Percentiles rank a stretch among this genome's conserved stretches.
Evolutionary conservation across 1,140 invertebrate species (phyloP).

Genomic region (Drosophila watanabei): DNA sequence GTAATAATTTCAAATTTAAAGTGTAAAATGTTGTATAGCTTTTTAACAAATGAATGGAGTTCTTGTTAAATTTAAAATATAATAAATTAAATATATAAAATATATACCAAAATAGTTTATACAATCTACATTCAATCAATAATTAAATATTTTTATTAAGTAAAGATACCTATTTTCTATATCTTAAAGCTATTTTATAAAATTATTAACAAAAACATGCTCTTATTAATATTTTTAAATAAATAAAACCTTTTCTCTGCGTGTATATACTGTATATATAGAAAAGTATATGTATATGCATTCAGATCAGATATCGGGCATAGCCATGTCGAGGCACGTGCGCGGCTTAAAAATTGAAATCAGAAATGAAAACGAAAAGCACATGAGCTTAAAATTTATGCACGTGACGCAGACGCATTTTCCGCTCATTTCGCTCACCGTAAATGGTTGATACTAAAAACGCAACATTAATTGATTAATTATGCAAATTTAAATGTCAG

Average conservation of each 20-base stretch:
- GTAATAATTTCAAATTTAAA: no score
- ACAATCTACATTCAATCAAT: no score
- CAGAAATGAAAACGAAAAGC: slow-evolving; percentile 60
- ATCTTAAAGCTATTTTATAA: no score
- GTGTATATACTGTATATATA: slow-evolving; percentile 7
- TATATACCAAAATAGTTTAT: no score
- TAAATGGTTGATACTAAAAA: slow-evolving; percentile 45
- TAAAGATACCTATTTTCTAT: no score
- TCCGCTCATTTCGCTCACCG: not conserved
- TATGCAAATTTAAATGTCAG: slow-evolving; percentile 70
- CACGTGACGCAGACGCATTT: slow-evolving; percentile 56
- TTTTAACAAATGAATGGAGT: no score
- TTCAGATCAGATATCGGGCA: slow-evolving; percentile 51
- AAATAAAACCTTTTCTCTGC: not conserved
- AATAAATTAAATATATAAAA: no score
- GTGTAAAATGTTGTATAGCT: no score
- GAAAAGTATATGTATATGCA: slow-evolving; percentile 22
- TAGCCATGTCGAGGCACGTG: slow-evolving; percentile 69
- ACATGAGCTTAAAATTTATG: slow-evolving; percentile 70
- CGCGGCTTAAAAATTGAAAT: slow-evolving; percentile 71
- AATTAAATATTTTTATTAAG: no score
- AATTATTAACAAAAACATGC: no score
- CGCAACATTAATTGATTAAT: slow-evolving; percentile 78
- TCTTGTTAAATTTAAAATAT: no score
- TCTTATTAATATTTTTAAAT: not conserved